These are phyloP conservation scores for Gerosis bhagava DNA, from an alignment of 2,888 invertebrate genomes.

Conservation along the genomic window DNA sequence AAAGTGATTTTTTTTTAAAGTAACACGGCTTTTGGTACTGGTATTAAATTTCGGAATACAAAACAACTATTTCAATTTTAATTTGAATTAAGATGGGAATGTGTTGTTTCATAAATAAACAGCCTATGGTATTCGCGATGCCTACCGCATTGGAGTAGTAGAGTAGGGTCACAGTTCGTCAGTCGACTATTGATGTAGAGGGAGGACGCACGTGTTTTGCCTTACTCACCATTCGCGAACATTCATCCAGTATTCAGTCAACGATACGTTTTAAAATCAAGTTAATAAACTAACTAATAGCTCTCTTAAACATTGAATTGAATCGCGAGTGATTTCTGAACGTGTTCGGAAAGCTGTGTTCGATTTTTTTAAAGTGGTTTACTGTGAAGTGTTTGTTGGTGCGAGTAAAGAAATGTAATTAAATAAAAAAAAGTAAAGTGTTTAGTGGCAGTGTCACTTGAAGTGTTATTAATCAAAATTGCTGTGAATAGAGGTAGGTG, in stretches of 20 bases:
- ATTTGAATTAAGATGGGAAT: constrained; percentile 22
- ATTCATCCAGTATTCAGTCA: constrained; percentile 22
- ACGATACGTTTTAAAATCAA: constrained; percentile 7
- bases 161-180: constrained; percentile 8
- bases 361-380: constrained; percentile 10
- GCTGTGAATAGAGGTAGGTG: constrained; percentile 13
- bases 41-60: too few species aligned
- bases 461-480: not conserved
- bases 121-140: constrained; percentile 11
- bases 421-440: not conserved
- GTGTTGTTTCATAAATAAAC: constrained; percentile 25
- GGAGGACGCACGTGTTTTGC: constrained; percentile 6
- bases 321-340: constrained; percentile 14
- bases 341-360: constrained; percentile 10
- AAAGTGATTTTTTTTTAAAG: too few species aligned
- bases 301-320: not conserved
- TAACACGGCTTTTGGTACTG: too few species aligned
- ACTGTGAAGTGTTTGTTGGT: constrained; percentile 17
- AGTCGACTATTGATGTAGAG: constrained; percentile 12
- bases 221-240: constrained; percentile 1
- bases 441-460: not conserved
- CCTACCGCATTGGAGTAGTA: too few species aligned
- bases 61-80: constrained; percentile 22
- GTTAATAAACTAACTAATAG: constrained; percentile 19
- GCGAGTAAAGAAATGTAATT: too few species aligned